Base-by-base conservation (phyloP, 2,888 invertebrate species). In the Smittia sp. region DNA sequence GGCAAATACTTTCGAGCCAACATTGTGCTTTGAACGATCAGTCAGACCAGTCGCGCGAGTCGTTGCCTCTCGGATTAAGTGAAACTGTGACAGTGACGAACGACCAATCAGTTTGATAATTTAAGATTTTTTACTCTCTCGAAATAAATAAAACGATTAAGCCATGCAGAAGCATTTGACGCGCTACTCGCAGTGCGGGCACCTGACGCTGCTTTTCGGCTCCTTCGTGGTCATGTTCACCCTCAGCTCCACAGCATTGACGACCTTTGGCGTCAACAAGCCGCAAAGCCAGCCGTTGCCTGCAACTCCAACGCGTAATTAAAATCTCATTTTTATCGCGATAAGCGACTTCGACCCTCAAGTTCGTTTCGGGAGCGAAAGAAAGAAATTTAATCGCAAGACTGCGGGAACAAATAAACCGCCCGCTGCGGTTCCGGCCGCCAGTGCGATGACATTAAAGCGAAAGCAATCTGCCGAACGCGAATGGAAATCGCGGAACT, bases 181-280 rank as follows among this genome's bases (percentile, higher is more conserved):
- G 25, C 13, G 62, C 18, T 72, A 27, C 38, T 82, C 82, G 77
- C 82, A 83, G 77, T 83, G 82, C 76, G 82, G 82, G 75, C 82
- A 82, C 76, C 77, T 83, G 76, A 83, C 82, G 72, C 82, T 82
- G 80, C 77, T 83, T 27, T 82, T 83, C 75, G 79, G 78, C 32
- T 80, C 83, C 70, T 83, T 83, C 76, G 81, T 83, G 74, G 78
- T 83, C 38, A 77, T 83, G 15, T 83, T 83, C 76, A 82, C 82
- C 38, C 82, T 83, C 54, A 83, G 82, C 77, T 86, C 87, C 1
- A 86, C 87, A 77, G 89, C 89, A 0, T 81, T 90, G 74, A 89
- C 89, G 0, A 88, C 90, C 18, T 90, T 90, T 77, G 90, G 90
- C 54, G 89, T 72, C n/a, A 38, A 39, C 18, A 72, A 90, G 81